Evolutionary conservation across 2,888 invertebrate species (phyloP).

Genomic region (Ernsta delagoae): DNA sequence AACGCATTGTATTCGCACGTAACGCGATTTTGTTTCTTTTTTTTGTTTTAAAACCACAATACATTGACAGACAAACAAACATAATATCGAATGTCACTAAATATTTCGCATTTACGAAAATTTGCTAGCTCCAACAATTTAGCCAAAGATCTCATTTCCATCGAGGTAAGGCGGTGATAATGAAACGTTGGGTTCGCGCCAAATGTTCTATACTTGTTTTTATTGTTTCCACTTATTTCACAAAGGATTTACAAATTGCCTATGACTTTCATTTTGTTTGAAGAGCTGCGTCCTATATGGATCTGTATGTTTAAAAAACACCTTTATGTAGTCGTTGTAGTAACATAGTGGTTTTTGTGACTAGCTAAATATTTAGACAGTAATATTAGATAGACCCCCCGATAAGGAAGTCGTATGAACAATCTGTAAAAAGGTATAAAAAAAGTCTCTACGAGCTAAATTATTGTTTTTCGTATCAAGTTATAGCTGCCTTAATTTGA

Average conservation of each 20-base stretch:
- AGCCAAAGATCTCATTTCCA: slow-evolving; percentile 16
- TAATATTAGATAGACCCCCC: too few species aligned
- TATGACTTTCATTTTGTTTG: neutral
- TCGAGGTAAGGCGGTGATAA: slow-evolving; percentile 37
- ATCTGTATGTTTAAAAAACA: too few species aligned
- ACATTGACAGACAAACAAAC: too few species aligned
- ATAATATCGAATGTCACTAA: neutral
- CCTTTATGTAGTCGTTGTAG: too few species aligned
- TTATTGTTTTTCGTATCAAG: neutral
- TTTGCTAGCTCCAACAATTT: slow-evolving; percentile 8
- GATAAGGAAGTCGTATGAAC: too few species aligned
- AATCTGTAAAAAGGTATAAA: too few species aligned
- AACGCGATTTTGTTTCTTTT: too few species aligned
- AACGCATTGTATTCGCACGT: too few species aligned
- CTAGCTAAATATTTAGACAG: too few species aligned
- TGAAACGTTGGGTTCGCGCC: slow-evolving; percentile 44
- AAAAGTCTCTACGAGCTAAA: too few species aligned
- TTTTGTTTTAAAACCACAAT: too few species aligned
- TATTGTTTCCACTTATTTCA: slow-evolving; percentile 23
- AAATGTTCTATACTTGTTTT: slow-evolving; percentile 34
- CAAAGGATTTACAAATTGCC: slow-evolving; percentile 17
- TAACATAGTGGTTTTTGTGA: too few species aligned
- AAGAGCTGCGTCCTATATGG: neutral
- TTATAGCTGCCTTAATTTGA: neutral
- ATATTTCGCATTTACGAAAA: slow-evolving; percentile 10